Evolutionary conservation across 2,113 vertebrate genomes (phyloP), one percentile per base, ranked within the genome.

Genomic region (Leiothrix lutea): DNA sequence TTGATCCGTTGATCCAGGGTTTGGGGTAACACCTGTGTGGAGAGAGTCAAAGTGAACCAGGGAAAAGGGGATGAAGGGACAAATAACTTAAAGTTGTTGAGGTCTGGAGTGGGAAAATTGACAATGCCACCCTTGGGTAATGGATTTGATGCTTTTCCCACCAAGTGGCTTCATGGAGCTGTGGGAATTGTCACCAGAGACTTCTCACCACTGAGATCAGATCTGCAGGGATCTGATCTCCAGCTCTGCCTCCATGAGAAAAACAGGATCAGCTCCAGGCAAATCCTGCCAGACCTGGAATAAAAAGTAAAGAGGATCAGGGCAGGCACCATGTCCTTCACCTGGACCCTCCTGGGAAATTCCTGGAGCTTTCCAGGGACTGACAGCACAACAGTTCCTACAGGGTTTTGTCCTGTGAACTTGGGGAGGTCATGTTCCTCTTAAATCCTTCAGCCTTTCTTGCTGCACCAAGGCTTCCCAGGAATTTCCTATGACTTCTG

Each of bases 91-190:
- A 38, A 38, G 33, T 12, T 12, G 1, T 0, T 8, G 57, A 50
- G 35, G 54, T 71, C 80, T 58, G 29, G 18, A 26, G 8, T 7
- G 36, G 66, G 11, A 71, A 53, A 88, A 50, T 1, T 5, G 57
- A 5, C 48, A 26, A 3, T 0, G 0, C 0, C 0, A 8, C 12
- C 28, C 51, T 66, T 25, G 22, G 38, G 8, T 6, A 23, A 47
- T 2, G 12, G 69, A 35, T n/a, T 21, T 10, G 12, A 11, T 5
- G 14, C 8, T 67, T 71, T 61, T 42, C 42, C 28, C 42, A 16
- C 17, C 4, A 24, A 45, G 21, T 0, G 12, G 24, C 33, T 67
- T n/a, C 45, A 12, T 3, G 1, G 14, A 48, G 33, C 0, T 4
- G 36, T 20, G 60, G 56, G 65, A 40, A 45, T 31, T 20, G 7